Evolutionary conservation across 2,113 vertebrate genomes (phyloP), one percentile per base, ranked within the genome.

Genomic region (Ochotona curzoniae): DNA sequence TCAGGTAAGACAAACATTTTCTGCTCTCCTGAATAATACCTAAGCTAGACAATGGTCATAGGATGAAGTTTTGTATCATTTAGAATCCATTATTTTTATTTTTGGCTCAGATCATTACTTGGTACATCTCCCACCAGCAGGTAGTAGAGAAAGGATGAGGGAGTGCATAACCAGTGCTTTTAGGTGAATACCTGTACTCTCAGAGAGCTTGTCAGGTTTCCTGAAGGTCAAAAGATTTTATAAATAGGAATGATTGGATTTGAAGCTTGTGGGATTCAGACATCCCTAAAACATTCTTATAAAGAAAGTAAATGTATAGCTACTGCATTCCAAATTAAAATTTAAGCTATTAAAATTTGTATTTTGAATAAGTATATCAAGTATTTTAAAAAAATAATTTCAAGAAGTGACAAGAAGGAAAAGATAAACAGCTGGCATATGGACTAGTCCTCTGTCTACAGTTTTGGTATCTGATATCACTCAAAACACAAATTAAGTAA

Each of bases 201-300:
- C 76, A 32, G 73, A 67, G 69, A 61, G 25, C 71, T 60, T 84
- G 44, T 88, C 25, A 32, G 80, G 60, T 61, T 18, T 93, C 74
- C 91, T 78, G 38, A 87, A 60, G 57, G 69, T 90, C 35, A 17
- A 75, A 7, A 82, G 35, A 26, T 76, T 85, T 60, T 87, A 28
- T 69, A 64, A 67, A 30, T 14, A 35, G 25, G 80, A 1, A 17
- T 92, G 61, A 87, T 76, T 92, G 67, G 28, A 76, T 70, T 51
- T 66, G 61, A 94, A 44, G 8, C 83, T 94, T 95, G 25, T 70
- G 30, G 84, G 67, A 90, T 49, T 92, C 66, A 70, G 20, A 96
- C 87, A 66, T 61, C 67, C 69, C 0, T 47, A 49, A 15, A 80
- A 18, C 38, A 67, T 23, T 35, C 9, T 35, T 60, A 70, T 6